Conservation (phyloP, 2,888 invertebrate species). For the Altica lythri region DNA sequence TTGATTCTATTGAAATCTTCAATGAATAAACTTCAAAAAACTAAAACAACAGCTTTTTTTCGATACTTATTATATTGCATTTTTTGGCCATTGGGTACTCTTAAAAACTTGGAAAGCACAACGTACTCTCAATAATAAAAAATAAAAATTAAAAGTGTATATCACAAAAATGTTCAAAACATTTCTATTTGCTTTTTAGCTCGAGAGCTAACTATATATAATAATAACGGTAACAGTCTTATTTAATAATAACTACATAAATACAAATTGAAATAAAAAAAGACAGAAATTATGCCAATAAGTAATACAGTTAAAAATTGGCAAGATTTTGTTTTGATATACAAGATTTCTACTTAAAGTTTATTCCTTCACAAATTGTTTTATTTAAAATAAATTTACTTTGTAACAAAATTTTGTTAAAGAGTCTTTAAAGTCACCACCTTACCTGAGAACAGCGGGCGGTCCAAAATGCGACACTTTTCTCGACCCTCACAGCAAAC, state of each 20-base stretch:
- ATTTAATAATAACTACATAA: slow-evolving; percentile 55
- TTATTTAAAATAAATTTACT: too few species aligned
- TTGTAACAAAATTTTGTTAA: too few species aligned
- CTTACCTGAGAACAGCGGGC: too few species aligned
- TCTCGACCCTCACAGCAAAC: too few species aligned
- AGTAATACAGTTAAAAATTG: slow-evolving; percentile 35
- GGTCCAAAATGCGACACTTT: too few species aligned
- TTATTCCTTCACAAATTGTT: too few species aligned
- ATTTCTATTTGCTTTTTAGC: slow-evolving; percentile 54
- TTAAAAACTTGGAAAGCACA: slow-evolving; percentile 50
- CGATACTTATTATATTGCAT: slow-evolving; percentile 43
- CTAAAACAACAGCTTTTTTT: too few species aligned
- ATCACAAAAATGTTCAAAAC: slow-evolving; percentile 58
- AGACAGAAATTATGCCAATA: slow-evolving; percentile 41
- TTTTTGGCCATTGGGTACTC: slow-evolving; percentile 50
- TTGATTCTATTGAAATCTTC: slow-evolving; percentile 17
- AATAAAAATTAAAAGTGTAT: slow-evolving; percentile 51
- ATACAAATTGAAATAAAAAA: slow-evolving; percentile 47
- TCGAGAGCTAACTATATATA: slow-evolving; percentile 47
- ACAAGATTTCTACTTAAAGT: slow-evolving; percentile 37
- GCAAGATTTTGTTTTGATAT: slow-evolving; percentile 34
- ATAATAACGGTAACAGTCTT: slow-evolving; percentile 60
- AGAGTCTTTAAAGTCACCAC: too few species aligned
- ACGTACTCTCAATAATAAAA: slow-evolving; percentile 45
- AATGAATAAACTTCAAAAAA: neutral